These are phyloP conservation scores for Pseudopodoces humilis DNA, from an alignment of 2,113 vertebrate species.

Conservation along the genomic window DNA sequence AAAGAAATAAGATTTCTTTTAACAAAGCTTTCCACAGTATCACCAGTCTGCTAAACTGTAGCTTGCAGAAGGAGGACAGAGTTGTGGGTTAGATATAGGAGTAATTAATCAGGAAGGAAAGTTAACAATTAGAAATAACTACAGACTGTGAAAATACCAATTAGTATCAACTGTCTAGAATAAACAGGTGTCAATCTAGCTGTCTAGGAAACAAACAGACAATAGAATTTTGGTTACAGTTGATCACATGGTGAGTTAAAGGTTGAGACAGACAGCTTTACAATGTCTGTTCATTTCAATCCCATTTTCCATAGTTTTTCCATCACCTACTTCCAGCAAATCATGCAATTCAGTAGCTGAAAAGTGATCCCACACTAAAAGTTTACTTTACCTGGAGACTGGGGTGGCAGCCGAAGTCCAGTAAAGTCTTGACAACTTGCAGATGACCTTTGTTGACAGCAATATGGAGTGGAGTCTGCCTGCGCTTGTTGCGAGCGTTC, in stretches of 20 bases:
- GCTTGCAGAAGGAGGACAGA: background rate
- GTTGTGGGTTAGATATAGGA: accelerated
- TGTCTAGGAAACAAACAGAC: background rate
- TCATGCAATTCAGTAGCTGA: background rate
- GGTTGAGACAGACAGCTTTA: background rate
- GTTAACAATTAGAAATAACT: background rate
- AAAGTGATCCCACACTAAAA: background rate
- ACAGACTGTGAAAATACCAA: background rate
- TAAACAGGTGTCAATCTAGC: background rate
- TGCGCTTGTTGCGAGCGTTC: slow-evolving; percentile 95
- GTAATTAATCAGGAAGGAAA: background rate
- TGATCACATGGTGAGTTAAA: background rate
- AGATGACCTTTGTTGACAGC: slow-evolving; percentile 98
- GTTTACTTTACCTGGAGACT: slow-evolving; percentile 89
- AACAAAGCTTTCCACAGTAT: background rate
- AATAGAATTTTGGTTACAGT: background rate
- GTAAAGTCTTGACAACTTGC: slow-evolving; percentile 95
- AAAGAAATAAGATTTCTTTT: background rate
- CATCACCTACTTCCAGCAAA: background rate
- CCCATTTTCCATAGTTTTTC: background rate
- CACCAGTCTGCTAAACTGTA: background rate
- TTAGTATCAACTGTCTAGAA: background rate
- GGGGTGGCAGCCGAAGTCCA: slow-evolving; percentile 97
- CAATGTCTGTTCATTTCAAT: background rate
- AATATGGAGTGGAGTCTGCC: slow-evolving; percentile 96